phyloP scores from a whole-genome alignment of 1,140 invertebrate genomes.

The Diabrotica virgifera region DNA sequence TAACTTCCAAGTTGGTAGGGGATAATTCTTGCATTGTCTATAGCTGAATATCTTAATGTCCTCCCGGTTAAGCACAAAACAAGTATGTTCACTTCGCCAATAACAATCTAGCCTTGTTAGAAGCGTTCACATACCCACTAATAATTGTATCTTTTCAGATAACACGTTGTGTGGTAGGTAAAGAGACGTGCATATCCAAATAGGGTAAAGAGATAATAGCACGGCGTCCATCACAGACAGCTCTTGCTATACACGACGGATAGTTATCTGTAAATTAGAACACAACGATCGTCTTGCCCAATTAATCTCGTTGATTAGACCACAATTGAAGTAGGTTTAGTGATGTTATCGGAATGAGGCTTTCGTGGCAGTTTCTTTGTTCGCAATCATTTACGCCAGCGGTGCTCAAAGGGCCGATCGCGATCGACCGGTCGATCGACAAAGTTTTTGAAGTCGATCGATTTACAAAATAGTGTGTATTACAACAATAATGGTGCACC shows the following conservation, averaged over 20 bases:
- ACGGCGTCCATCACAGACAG: neutral
- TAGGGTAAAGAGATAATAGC: conserved; percentile 2
- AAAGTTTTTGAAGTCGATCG: no score
- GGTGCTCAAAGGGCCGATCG: no score
- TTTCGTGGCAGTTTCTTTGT: neutral
- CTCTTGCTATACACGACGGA: neutral
- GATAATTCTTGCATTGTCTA: no score
- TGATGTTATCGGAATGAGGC: neutral
- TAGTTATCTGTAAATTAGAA: neutral
- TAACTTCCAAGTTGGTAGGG: no score
- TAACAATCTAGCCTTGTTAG: neutral
- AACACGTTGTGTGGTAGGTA: conserved; percentile 1
- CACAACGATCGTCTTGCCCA: neutral
- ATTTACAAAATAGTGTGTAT: no score
- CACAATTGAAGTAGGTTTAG: neutral
- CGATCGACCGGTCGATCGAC: no score
- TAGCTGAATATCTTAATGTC: no score
- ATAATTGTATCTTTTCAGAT: neutral
- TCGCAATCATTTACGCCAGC: neutral
- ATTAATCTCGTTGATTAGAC: neutral
- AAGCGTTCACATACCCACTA: neutral
- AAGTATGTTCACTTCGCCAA: neutral
- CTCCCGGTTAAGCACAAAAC: neutral
- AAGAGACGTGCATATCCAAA: neutral
- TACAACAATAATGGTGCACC: no score